phyloP scores from a whole-genome alignment of 2,797 vertebrate species.

The Urocyon cinereoargenteus region DNA sequence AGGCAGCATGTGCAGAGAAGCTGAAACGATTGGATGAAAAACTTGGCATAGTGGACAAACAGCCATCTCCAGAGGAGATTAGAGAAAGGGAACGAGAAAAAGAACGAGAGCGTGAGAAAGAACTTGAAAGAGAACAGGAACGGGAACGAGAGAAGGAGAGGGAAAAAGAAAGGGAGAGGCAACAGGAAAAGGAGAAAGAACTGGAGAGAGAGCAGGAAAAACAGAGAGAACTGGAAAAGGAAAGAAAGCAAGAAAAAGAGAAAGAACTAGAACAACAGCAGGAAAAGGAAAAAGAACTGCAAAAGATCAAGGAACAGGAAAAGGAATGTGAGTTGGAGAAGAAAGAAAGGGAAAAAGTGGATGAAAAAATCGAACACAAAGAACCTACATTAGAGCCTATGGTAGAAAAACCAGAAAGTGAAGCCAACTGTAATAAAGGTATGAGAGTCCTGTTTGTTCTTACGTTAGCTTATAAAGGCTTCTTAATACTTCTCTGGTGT shows the following conservation, averaged over 20 bases:
- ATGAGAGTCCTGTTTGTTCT: slow-evolving; percentile 74
- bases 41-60: slow-evolving; percentile 89
- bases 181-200: slow-evolving; percentile 81
- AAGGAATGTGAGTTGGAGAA: slow-evolving; percentile 74
- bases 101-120: slow-evolving; percentile 81
- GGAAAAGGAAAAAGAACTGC: slow-evolving; percentile 69
- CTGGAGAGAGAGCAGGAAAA: slow-evolving; percentile 83
- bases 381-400: slow-evolving; percentile 80
- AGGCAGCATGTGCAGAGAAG: slow-evolving; percentile 98
- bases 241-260: slow-evolving; percentile 82
- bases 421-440: slow-evolving; percentile 85
- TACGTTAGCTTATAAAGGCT: not conserved
- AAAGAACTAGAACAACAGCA: slow-evolving; percentile 78
- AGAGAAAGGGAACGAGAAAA: slow-evolving; percentile 86
- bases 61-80: slow-evolving; percentile 86
- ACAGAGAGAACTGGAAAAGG: slow-evolving; percentile 79
- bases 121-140: slow-evolving; percentile 75
- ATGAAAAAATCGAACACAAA: slow-evolving; percentile 82
- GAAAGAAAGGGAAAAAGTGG: slow-evolving; percentile 64
- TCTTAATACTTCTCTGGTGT: not conserved
- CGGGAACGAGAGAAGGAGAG: slow-evolving; percentile 60
- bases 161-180: slow-evolving; percentile 79
- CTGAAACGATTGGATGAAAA: slow-evolving; percentile 98
- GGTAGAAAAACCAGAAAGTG: slow-evolving; percentile 86
- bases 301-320: slow-evolving; percentile 67